phyloP scores from a whole-genome alignment of 2,888 invertebrate species.

The Heteromyza rotundicornis region DNA sequence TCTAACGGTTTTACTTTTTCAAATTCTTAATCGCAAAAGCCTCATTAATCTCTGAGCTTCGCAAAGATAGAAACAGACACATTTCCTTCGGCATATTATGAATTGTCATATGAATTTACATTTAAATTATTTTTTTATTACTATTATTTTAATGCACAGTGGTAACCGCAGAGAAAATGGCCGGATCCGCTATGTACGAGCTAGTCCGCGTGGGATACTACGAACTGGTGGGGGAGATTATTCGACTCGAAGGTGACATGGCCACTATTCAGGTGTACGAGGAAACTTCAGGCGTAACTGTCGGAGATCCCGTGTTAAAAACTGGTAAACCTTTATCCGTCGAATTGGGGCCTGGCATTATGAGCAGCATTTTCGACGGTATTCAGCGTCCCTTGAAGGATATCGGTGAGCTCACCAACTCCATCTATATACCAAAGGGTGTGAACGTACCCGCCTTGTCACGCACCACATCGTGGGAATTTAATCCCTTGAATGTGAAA shows the following conservation, averaged over 20 bases:
- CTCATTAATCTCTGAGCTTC: too few species aligned
- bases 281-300: conserved; percentile 97
- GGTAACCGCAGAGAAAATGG: conserved; percentile 98
- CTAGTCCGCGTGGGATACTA: conserved; percentile 97
- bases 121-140: too few species aligned
- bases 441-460: conserved; percentile 90
- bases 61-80: too few species aligned
- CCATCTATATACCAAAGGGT: conserved; percentile 99
- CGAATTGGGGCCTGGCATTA: conserved; percentile 97
- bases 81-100: too few species aligned
- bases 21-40: too few species aligned
- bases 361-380: conserved; percentile 99
- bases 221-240: conserved; percentile 98
- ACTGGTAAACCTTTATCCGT: conserved; percentile 99
- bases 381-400: conserved; percentile 98
- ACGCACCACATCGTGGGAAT: conserved; percentile 86
- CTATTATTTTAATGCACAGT: too few species aligned
- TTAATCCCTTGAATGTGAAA: conserved; percentile 79
- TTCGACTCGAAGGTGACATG: conserved; percentile 98
- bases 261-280: conserved; percentile 99
- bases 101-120: too few species aligned
- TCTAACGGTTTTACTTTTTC: too few species aligned
- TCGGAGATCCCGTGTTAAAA: conserved; percentile 97
- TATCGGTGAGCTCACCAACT: conserved; percentile 88
- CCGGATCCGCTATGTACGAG: conserved; percentile 99